Evolutionary conservation across 2,888 invertebrate species (phyloP), one percentile per base, ranked within the genome.

Genomic region (Amblyjoppa fuscipennis): DNA sequence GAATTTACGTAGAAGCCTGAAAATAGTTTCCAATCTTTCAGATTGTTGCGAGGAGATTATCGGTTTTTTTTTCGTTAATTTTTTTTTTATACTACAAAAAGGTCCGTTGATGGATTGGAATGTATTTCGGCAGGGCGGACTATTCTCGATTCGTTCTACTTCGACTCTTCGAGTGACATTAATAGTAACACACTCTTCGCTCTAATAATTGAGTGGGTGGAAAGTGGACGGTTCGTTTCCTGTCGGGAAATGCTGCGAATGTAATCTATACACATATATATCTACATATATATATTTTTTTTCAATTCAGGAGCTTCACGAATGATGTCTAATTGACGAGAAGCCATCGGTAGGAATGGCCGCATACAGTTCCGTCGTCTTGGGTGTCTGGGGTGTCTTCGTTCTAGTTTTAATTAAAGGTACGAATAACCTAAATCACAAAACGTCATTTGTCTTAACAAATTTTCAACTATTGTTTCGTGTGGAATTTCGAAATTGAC

Each of bases 321-420:
- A 92, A 93, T 93, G 91, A 93, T 92, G 93, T 90, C 89, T 90
- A 93, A 93, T 93, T 93, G 92, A 93, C 92, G 90, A 69, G 77
- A 86, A 83, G 83, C 80, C 80, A 77, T 71, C 89, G 91, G 90
- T 91, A 91, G 93, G 91, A 92, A 94, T 94, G 94, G 93, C 93
- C 89, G 91, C 91, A 85, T 92, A 92, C 92, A 93, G 91, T 90
- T 92, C 93, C 88, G 91, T 93, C 89, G 93, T 93, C 91, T 91
- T 94, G 89, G 93, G 93, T 84, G 92, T 93, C 89, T 94, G 93
- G 93, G 93, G 93, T 89, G 91, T 94, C 87, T 92, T 94, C 80
- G 91, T 94, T 88, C 91, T 93, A 88, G 89, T 92, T 89, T 90
- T 94, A 87, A 93, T 94, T 89, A 92, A 93, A 93, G 94, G 94